Conservation (phyloP, 2,113 vertebrate genomes). For the Sinocyclocheilus anshuiensis region DNA sequence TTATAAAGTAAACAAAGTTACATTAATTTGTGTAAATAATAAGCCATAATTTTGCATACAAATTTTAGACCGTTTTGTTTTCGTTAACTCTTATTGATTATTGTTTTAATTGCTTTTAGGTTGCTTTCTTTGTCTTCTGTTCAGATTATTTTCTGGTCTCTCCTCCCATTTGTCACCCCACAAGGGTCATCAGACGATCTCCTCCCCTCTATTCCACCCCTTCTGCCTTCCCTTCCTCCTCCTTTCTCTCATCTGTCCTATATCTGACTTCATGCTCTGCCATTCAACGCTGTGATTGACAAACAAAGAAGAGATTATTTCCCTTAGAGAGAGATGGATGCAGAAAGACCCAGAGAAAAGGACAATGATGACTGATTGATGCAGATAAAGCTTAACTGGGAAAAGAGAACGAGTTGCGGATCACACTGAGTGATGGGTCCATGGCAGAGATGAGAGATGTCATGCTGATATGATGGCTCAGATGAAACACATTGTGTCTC, state of each 20-base stretch:
- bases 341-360: slow-evolving; percentile 2
- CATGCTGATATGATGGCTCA: slow-evolving; percentile 33
- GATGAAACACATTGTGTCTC: slow-evolving; percentile 26
- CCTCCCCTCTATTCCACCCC: background rate
- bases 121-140: slow-evolving; percentile 10
- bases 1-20: background rate
- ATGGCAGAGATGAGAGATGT: slow-evolving; percentile 25
- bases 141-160: slow-evolving; percentile 8
- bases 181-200: background rate
- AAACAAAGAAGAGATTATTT: slow-evolving; percentile 15
- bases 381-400: slow-evolving; percentile 3
- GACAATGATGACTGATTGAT: background rate
- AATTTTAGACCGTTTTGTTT: slow-evolving; percentile 18
- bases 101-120: slow-evolving; percentile 52
- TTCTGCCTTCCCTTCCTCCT: background rate
- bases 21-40: background rate
- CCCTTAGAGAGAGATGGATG: background rate
- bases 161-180: slow-evolving; percentile 8
- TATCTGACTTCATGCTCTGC: slow-evolving; percentile 10
- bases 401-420: background rate
- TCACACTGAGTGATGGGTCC: background rate
- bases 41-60: background rate
- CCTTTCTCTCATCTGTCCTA: slow-evolving; percentile 12
- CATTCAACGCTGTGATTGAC: background rate
- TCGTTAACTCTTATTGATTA: background rate